A percentile compares a stretch with the other conserved stretches of the same genome.
These are phyloP conservation scores for Struthidea cinerea DNA, from an alignment of 2,113 vertebrate species.

Conservation along the genomic window DNA sequence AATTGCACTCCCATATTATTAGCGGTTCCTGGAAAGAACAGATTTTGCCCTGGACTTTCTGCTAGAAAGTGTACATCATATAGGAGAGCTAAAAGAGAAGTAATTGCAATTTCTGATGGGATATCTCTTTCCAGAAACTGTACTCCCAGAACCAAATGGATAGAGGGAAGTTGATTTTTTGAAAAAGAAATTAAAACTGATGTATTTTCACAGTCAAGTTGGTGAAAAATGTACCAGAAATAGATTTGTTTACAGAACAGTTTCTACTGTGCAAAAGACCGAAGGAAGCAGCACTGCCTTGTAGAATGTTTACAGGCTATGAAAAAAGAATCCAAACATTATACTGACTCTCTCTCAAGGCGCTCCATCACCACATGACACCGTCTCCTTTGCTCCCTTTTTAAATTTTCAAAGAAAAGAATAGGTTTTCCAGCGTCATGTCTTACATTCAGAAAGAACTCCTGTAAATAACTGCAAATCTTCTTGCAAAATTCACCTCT, in stretches of 20 bases:
- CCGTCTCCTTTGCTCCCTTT: not conserved
- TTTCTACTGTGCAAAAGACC: not conserved
- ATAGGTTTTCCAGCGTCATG: not conserved
- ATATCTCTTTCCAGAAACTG: not conserved
- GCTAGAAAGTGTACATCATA: not conserved
- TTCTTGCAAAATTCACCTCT: not conserved
- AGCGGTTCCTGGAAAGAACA: not conserved
- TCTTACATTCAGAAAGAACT: not conserved
- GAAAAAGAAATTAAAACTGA: not conserved
- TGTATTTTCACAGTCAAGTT: not conserved
- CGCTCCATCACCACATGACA: not conserved
- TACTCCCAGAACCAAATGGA: not conserved
- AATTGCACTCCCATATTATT: not conserved
- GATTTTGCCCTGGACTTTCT: not conserved
- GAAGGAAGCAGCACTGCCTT: not conserved
- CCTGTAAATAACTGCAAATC: not conserved
- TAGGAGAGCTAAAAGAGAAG: not conserved
- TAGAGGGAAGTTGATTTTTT: not conserved
- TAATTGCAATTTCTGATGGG: not conserved
- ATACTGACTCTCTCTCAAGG: not conserved
- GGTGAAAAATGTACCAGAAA: not conserved
- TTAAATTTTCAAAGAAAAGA: not conserved
- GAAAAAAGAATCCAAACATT: not conserved
- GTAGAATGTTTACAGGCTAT: not conserved
- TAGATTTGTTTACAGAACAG: constrained; percentile 13